A percentile compares a stretch with the other conserved stretches of the same genome.
These are phyloP conservation scores for Pammene aurita DNA, from an alignment of 2,888 invertebrate genomes.

Conservation along the genomic window DNA sequence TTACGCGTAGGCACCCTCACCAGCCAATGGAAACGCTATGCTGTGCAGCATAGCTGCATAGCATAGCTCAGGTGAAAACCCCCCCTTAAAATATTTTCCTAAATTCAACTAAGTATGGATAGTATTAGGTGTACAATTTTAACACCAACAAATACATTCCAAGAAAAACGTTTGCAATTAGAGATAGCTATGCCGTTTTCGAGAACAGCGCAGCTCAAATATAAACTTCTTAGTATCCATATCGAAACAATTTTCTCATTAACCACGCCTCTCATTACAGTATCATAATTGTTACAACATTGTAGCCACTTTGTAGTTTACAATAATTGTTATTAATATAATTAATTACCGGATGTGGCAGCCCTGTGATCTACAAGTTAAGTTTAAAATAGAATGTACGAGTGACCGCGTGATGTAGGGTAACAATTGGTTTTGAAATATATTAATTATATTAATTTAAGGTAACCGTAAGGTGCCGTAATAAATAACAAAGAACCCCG, in stretches of 20 bases:
- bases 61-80: no score
- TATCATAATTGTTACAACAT: conserved; percentile 22
- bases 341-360: conserved; percentile 32
- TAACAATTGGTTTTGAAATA: conserved; percentile 12
- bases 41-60: no score
- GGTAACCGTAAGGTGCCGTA: no score
- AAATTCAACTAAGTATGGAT: no score
- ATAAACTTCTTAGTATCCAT: conserved; percentile 15
- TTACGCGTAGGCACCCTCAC: no score
- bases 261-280: conserved; percentile 1
- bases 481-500: no score
- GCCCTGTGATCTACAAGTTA: conserved; percentile 29
- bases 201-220: no score
- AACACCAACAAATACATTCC: neutral
- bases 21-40: no score
- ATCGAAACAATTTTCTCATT: neutral
- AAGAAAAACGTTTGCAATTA: neutral
- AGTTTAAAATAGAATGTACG: conserved; percentile 21
- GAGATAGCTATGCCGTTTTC: neutral
- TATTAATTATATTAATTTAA: neutral
- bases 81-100: no score
- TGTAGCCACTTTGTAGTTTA: conserved; percentile 22
- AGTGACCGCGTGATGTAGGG: conserved; percentile 3
- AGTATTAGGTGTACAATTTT: no score
- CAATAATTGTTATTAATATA: conserved; percentile 23